Percentiles rank a stretch among this genome's conserved stretches.
Conservation (phyloP, 2,888 invertebrate species). For the Pheosia tremula region DNA sequence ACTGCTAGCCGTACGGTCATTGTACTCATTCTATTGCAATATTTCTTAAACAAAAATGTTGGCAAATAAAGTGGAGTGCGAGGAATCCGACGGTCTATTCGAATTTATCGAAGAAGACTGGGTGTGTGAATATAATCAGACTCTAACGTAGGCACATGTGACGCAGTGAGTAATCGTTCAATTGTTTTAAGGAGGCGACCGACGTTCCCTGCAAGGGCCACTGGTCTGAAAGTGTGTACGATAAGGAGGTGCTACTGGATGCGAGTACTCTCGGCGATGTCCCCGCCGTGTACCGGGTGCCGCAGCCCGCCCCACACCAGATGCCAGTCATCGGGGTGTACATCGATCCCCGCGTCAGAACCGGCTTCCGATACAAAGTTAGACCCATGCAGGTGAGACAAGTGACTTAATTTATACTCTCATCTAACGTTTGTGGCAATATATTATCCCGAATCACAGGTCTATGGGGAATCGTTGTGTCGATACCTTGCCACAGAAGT, state of each 20-base stretch:
- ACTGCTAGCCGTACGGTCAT: conserved; percentile 45
- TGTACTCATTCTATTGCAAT: conserved; percentile 33
- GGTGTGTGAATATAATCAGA: conserved; percentile 9
- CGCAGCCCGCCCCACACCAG: conserved; percentile 85
- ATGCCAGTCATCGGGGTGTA: conserved; percentile 89
- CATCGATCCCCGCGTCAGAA: conserved; percentile 88
- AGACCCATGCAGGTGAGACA: conserved; percentile 85
- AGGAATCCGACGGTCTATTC: conserved; percentile 23
- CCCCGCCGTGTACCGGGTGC: conserved; percentile 86
- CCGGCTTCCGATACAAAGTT: conserved; percentile 90
- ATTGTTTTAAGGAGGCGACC: conserved; percentile 60
- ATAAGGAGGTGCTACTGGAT: conserved; percentile 78
- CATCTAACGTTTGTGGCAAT: conserved; percentile 40
- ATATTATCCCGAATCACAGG: conserved; percentile 49
- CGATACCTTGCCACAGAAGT: conserved; percentile 49
- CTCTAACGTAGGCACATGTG: conserved; percentile 6
- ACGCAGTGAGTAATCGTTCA: conserved; percentile 19
- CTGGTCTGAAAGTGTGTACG: conserved; percentile 58
- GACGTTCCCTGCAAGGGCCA: conserved; percentile 60
- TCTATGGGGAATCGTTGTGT: conserved; percentile 63
- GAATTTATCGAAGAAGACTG: conserved; percentile 27
- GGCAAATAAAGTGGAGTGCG: conserved; percentile 25
- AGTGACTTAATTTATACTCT: conserved; percentile 52
- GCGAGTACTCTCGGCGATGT: conserved; percentile 86
- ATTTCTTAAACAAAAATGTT: conserved; percentile 30